Evolutionary conservation across 2,113 vertebrate genomes (phyloP), one percentile per base, ranked within the genome.

Genomic region (Glareola pratincola): DNA sequence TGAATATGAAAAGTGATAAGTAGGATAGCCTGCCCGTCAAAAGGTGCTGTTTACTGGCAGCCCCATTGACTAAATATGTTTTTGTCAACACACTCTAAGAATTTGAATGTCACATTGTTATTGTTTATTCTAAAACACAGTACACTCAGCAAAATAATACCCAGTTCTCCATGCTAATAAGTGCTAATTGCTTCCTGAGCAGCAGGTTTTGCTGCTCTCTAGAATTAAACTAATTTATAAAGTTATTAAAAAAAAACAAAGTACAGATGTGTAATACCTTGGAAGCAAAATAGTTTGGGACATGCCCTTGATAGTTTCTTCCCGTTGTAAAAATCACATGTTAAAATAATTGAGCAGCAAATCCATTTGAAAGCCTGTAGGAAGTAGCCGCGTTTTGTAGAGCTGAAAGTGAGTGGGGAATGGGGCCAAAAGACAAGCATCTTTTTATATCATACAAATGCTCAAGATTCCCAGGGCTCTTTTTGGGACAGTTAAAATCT

Each of bases 211-310:
- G 41, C 64, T 56, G 29, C 11, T 92, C 15, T 45, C 64, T 81
- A 45, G 43, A 91, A 88, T 82, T 72, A 76, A 81, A 74, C 16
- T 92, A 72, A 82, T 90, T 88, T 90, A 75, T 94, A 78, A 87
- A 62, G 43, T 82, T 91, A 92, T 85, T 85, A 30, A 85, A 73
- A 78, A 73, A 78, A 90, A 59, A 56, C 64, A 83, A 78, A 85
- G 43, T 68, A 87, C 86, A 86, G 50, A 92, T 90, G 29, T 72
- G n/a, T 63, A 60, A 51, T 41, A 85, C 16, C 34, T 88, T 90
- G 43, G 15, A 80, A 82, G 36, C 69, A 47, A 85, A 77, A 63
- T 48, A 77, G 17, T 79, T 83, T 80, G 39, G 26, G 29, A 90
- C 90, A 84, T 29, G 26, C 14, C 32, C 34, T 83, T 68, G 23